A percentile compares a stretch with the other conserved stretches of the same genome.
phyloP scores from a whole-genome alignment of 2,113 vertebrate species.

The Dendrocopos noguchii region DNA sequence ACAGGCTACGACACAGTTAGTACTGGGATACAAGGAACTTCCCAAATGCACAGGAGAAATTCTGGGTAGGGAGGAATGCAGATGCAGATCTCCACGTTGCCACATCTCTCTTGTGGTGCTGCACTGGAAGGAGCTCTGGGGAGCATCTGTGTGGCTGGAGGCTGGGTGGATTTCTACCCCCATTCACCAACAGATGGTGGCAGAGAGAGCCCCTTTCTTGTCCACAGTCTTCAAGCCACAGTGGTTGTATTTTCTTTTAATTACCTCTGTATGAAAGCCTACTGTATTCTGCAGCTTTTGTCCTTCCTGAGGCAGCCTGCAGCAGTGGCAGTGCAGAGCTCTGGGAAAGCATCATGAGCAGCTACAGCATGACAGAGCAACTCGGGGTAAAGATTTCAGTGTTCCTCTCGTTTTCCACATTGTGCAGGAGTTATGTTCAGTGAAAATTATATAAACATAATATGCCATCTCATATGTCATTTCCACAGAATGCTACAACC shows the following conservation, averaged over 20 bases:
- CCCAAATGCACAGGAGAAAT: background rate
- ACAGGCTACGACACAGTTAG: rapidly evolving
- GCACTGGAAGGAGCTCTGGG: background rate
- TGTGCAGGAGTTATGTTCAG: slow-evolving; percentile 69
- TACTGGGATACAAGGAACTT: rapidly evolving
- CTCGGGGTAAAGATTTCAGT: slow-evolving; percentile 6
- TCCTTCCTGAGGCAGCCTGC: background rate
- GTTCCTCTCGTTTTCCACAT: slow-evolving; percentile 22
- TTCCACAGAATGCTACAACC: slow-evolving; percentile 62
- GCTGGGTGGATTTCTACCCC: background rate
- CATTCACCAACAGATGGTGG: slow-evolving; percentile 35
- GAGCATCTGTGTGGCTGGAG: background rate
- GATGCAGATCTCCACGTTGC: background rate
- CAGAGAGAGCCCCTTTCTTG: slow-evolving; percentile 22
- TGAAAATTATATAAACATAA: slow-evolving; percentile 69
- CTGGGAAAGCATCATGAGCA: background rate
- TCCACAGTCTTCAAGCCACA: background rate
- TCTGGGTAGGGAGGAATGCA: rapidly evolving
- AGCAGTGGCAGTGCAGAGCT: background rate
- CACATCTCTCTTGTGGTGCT: rapidly evolving
- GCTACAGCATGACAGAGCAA: background rate
- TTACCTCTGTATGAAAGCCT: background rate
- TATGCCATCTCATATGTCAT: slow-evolving; percentile 62
- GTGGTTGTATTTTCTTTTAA: background rate
- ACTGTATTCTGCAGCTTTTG: slow-evolving; percentile 1